These are phyloP conservation scores for Nyctibius grandis DNA, from an alignment of 2,797 vertebrate species.

Conservation along the genomic window DNA sequence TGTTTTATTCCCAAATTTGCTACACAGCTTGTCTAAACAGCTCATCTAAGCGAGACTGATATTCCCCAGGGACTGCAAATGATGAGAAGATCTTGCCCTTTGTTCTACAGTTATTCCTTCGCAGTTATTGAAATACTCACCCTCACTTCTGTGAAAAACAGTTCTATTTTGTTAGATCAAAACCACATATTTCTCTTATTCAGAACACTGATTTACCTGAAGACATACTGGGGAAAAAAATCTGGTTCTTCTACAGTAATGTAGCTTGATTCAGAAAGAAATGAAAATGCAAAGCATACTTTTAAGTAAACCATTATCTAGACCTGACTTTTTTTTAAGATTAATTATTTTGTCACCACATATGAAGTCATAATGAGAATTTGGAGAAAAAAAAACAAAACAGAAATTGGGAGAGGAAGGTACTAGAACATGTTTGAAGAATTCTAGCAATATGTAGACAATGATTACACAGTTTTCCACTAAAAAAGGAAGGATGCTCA, in stretches of 20 bases:
- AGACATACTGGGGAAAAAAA: not conserved
- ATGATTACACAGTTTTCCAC: not conserved
- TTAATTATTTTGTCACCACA: not conserved
- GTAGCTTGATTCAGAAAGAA: not conserved
- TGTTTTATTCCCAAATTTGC: conserved; percentile 19
- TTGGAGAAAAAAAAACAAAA: not conserved
- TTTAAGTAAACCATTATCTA: not conserved
- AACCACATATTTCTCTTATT: conserved; percentile 27
- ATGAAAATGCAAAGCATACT: not conserved
- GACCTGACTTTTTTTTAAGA: fast-evolving
- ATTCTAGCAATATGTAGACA: not conserved
- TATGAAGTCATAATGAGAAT: not conserved
- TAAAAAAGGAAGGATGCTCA: not conserved
- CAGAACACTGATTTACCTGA: not conserved
- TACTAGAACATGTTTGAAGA: not conserved
- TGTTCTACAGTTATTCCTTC: conserved; percentile 26
- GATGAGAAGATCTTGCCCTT: conserved; percentile 38
- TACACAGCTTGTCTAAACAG: conserved; percentile 18
- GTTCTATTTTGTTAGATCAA: conserved; percentile 16
- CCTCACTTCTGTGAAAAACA: conserved; percentile 6
- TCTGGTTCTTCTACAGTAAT: not conserved
- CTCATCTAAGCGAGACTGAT: conserved; percentile 41
- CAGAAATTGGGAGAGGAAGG: not conserved
- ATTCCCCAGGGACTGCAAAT: conserved; percentile 15
- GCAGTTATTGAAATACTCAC: conserved; percentile 13